Evolutionary conservation across 2,797 vertebrate genomes (phyloP).

Genomic region (Eulemur coronatus): DNA sequence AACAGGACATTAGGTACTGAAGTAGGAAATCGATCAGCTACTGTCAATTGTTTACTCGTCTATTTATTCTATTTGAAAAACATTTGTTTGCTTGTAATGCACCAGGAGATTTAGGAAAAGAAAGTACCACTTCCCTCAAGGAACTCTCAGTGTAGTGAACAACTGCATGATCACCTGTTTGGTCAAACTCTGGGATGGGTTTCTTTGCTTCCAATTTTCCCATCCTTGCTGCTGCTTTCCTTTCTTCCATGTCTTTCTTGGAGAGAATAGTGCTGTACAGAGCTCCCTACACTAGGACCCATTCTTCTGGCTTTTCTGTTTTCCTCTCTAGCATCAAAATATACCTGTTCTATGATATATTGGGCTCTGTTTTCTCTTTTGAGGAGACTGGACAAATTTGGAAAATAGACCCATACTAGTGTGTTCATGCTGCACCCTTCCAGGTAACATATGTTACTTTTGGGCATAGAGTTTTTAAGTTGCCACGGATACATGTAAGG

Average conservation of each 20-base stretch:
- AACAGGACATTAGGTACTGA: neutral
- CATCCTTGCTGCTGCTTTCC: neutral
- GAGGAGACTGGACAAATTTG: too few species aligned
- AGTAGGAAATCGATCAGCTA: neutral
- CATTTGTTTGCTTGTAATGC: neutral
- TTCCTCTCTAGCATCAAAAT: neutral
- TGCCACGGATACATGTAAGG: neutral
- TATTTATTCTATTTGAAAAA: neutral
- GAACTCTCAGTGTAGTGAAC: neutral
- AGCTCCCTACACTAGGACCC: accelerated
- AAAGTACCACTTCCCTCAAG: neutral
- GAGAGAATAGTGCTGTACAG: neutral
- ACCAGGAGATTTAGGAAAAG: neutral
- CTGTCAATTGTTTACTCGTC: neutral
- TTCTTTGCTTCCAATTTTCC: neutral
- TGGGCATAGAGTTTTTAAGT: neutral
- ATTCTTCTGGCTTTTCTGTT: neutral
- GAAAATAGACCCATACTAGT: neutral
- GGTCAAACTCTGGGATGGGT: neutral
- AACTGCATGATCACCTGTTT: neutral
- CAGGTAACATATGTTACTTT: neutral
- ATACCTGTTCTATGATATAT: neutral
- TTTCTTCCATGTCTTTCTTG: neutral
- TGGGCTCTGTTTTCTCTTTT: neutral
- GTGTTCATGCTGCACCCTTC: neutral